Evolutionary conservation across 2,888 invertebrate species (phyloP).

Genomic region (Pediacus dermestoides): DNA sequence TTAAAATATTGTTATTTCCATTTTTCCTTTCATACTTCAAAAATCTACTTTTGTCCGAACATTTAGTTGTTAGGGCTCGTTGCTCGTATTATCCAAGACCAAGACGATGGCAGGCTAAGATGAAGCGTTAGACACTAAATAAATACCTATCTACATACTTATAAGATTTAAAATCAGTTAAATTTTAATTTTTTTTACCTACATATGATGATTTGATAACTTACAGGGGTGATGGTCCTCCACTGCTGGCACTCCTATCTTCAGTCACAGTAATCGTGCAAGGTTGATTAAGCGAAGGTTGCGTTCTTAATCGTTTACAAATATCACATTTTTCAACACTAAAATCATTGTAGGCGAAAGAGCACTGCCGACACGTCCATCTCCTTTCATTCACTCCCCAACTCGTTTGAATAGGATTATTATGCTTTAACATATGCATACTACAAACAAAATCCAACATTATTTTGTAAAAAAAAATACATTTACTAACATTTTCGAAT

Average conservation of each 20-base stretch:
- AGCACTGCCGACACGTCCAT: conserved; percentile 88
- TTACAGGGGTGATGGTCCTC: conserved; percentile 30
- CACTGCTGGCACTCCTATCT: conserved; percentile 43
- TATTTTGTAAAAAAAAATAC: neutral
- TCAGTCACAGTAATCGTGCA: conserved; percentile 69
- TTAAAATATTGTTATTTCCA: no score
- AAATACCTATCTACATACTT: no score
- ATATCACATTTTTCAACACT: conserved; percentile 79
- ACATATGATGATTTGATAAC: no score
- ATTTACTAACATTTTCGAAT: conserved; percentile 42
- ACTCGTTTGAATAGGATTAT: conserved; percentile 29
- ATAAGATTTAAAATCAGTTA: conserved; percentile 4
- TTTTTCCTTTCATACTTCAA: no score
- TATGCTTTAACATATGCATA: conserved; percentile 40
- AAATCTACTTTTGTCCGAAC: no score
- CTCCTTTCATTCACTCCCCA: conserved; percentile 55
- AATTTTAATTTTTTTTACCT: no score
- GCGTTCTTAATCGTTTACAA: conserved; percentile 66
- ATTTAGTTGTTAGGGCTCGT: no score
- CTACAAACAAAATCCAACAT: no score
- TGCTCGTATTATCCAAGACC: no score
- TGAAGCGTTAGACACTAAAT: no score
- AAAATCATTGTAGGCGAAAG: conserved; percentile 82
- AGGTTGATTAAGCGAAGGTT: conserved; percentile 61
- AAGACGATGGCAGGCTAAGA: no score